Conservation (phyloP, 2,797 vertebrate genomes). For the Myotis vivesi region DNA sequence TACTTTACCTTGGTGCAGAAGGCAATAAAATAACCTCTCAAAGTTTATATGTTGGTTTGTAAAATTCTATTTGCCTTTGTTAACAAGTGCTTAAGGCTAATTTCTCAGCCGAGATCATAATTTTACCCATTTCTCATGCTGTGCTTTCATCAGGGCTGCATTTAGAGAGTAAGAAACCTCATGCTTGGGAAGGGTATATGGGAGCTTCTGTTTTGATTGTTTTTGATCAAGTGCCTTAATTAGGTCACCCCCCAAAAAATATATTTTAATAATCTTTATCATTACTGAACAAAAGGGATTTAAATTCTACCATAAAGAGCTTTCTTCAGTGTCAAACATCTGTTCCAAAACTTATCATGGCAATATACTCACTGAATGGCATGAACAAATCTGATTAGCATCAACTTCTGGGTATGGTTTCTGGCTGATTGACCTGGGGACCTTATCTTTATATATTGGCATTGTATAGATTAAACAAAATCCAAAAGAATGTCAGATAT, state of each 20-base stretch:
- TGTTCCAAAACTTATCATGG: constrained; percentile 81
- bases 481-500: constrained; percentile 80
- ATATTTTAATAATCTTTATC: constrained; percentile 81
- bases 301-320: constrained; percentile 78
- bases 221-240: constrained; percentile 82
- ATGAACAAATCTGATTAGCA: constrained; percentile 84
- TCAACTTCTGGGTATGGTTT: constrained; percentile 84
- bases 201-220: constrained; percentile 67
- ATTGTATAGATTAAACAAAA: constrained; percentile 81
- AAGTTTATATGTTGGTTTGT: constrained; percentile 75
- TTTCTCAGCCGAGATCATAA: constrained; percentile 80
- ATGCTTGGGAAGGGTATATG: constrained; percentile 21
- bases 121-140: constrained; percentile 79
- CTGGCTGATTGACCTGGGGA: constrained; percentile 82
- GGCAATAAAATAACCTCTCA: constrained; percentile 71
- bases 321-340: constrained; percentile 77
- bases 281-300: constrained; percentile 74
- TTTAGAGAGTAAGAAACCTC: constrained; percentile 69
- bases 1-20: constrained; percentile 75
- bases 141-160: constrained; percentile 71
- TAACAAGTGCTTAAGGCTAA: constrained; percentile 79
- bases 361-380: constrained; percentile 77
- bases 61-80: constrained; percentile 84
- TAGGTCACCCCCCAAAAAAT: constrained; percentile 76
- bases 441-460: constrained; percentile 80